Evolutionary conservation across 2,113 vertebrate species (phyloP), one percentile per base, ranked within the genome.

Genomic region (Grammomys surdaster): DNA sequence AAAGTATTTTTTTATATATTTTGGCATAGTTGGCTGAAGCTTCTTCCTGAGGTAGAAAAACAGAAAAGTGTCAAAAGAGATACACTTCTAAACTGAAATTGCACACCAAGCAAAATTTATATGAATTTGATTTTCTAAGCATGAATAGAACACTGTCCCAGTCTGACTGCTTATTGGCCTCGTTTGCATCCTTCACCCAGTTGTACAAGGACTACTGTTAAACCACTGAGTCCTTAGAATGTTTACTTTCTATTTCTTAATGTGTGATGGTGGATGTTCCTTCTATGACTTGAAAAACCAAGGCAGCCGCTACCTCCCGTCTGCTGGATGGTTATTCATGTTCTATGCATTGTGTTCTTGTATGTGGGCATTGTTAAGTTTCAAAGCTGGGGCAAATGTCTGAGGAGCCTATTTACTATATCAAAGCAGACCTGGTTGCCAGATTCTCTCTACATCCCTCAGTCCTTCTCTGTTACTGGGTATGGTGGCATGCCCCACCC

Each of bases 221-320:
- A 54, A 51, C 40, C 40, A 31, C 16, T 46, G 28, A 58, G 7
- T 51, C 5, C 6, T n/a, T 87, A 40, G 19, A 63, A 10, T 56
- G 56, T 16, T 48, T 40, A 11, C n/a, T 36, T 0, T 63, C 12
- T 56, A 11, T 10, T 5, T 11, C 24, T 75, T 80, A 48, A 63
- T 28, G 11, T 17, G 31, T 2, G 0, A 10, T 46, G 13, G 3
- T 22, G 54, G 13, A 14, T 1, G 43, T 11, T 22, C 40, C 28
- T 31, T 87, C 36, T 24, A 31, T 48, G 48, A 7, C 31, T 89
- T 75, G 56, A 73, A 73, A 3, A 46, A 22, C 48, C 36, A 28
- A 6, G 4, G 26, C 16, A 58, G 17, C 36, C 24, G 12, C 13
- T 77, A 24, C 28, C 2, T 85, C 56, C 16, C 16, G 58, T 84